Conservation (phyloP, 2,113 vertebrate genomes). For the Lasiurus borealis region DNA sequence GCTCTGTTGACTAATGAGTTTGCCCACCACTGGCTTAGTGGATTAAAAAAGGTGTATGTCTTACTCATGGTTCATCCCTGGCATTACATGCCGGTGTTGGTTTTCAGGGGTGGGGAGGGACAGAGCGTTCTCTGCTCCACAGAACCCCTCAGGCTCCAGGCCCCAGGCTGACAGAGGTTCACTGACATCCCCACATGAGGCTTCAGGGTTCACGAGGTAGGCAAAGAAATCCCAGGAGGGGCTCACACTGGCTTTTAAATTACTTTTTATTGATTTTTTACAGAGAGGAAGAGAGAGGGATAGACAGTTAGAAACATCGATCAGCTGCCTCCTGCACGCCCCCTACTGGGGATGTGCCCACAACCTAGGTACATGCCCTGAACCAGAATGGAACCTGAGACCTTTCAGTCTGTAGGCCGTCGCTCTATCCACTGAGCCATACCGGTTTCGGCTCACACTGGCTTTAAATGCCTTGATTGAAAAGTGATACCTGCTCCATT, state of each 20-base stretch:
- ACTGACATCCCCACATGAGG: not conserved
- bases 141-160: not conserved
- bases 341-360: no score
- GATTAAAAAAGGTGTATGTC: not conserved
- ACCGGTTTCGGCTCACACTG: not conserved
- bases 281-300: no score
- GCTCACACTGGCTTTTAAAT: not conserved
- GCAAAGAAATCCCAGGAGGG: not conserved
- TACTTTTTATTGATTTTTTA: no score
- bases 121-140: not conserved
- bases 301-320: no score
- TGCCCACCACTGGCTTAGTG: not conserved
- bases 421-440: no score
- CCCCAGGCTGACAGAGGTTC: not conserved
- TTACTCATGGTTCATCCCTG: not conserved
- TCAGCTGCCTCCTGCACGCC: no score
- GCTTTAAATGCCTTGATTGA: not conserved
- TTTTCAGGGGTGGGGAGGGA: not conserved
- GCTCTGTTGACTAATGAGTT: no score
- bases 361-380: no score
- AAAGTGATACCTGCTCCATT: no score
- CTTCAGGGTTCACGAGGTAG: not conserved
- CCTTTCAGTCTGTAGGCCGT: no score
- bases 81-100: rapidly evolving
- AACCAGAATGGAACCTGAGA: no score